Evolutionary conservation across 1,140 invertebrate species (phyloP).

Genomic region (Watersipora subatra): DNA sequence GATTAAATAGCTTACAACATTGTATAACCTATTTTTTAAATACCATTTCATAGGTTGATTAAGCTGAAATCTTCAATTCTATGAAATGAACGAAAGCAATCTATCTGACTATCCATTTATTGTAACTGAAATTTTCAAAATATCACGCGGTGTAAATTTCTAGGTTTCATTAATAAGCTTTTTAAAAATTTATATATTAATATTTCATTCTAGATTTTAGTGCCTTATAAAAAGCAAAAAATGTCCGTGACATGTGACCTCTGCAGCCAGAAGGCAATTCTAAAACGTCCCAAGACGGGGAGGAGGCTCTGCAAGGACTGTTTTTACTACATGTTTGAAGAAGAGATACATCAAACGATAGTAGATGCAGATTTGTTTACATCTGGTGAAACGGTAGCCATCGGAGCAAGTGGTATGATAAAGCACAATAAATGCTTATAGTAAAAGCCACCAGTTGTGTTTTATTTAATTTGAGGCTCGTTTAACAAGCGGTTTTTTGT

Average conservation of each 20-base stretch:
- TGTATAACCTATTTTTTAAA: no score
- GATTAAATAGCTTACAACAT: no score
- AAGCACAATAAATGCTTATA: neutral
- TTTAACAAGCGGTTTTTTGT: neutral
- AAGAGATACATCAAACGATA: slow-evolving; percentile 92
- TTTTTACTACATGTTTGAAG: slow-evolving; percentile 86
- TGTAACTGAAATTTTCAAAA: no score
- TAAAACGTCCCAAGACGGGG: slow-evolving; percentile 34
- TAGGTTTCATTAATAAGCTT: no score
- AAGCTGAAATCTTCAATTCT: no score
- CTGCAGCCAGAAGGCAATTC: neutral
- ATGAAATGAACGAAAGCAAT: no score
- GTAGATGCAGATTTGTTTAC: slow-evolving; percentile 68
- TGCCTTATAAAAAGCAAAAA: no score
- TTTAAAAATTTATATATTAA: no score
- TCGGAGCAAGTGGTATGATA: slow-evolving; percentile 72
- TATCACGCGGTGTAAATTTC: no score
- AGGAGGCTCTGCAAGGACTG: slow-evolving; percentile 87
- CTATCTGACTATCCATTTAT: no score
- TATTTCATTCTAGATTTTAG: no score
- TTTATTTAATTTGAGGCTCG: neutral
- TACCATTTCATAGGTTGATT: no score
- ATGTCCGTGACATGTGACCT: neutral
- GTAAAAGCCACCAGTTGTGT: neutral
- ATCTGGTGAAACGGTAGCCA: slow-evolving; percentile 71